Evolutionary conservation across 35 echinoderm and acorn worm genomes (phyloP), one percentile per base, ranked within the genome.

Genomic region (Ophioderma brevispina): DNA sequence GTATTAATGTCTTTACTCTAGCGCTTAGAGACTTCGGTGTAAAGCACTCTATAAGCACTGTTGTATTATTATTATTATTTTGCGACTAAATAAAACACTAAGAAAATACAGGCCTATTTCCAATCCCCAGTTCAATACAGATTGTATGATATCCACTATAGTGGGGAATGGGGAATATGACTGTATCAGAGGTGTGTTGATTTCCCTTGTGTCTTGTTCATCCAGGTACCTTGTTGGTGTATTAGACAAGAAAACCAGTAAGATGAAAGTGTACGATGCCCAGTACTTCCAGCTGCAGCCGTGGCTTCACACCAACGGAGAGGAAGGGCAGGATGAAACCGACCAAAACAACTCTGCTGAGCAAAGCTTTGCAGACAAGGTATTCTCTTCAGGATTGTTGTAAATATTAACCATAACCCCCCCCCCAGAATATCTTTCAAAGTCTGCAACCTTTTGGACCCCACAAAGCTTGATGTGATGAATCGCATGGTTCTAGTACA

Each of bases 161-260:
- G n/a, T 55, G 6, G 28, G 23, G 21, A n/a, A 0, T 63, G 5
- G 0, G 23, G 11, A n/a, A 4, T 28, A 15, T 17, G 35, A 8
- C 38, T 84, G 19, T 40, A 21, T 28, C 10, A 52, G 3, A 21
- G 38, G 25, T n/a, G n/a, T n/a, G n/a, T 76, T 25, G 15, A 11
- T 87, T 87, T n/a, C 13, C 13, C 31, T n/a, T 77, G 37, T 37
- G 1, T 87, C 36, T 81, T n/a, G 4, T 41, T 86, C 28, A 70
- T 55, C 8, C 77, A 95, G 93, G 40, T 95, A 91, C 63, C 52
- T 95, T 40, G 93, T 95, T 13, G 93, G 93, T 35, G 78, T 95
- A 6, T 52, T 95, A 0, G 84, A 95, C 85, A 95, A 95, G 75
- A 87, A 82, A 41, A 81, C 52, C 0, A 84, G 79, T 34, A 95